phyloP scores from a whole-genome alignment of 2,888 invertebrate genomes.

The Patella pellucida region DNA sequence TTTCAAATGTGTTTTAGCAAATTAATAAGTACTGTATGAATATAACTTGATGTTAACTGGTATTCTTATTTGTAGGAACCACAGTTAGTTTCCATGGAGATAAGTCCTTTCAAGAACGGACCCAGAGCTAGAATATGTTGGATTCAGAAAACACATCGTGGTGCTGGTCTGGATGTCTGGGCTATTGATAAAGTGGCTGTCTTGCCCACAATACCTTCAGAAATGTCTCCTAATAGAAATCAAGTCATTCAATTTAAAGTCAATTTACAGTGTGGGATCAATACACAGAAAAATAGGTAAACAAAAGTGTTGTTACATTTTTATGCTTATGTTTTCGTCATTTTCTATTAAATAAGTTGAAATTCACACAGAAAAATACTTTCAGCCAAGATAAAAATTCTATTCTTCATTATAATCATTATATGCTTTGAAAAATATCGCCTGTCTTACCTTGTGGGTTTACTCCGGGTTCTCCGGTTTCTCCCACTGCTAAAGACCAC shows the following conservation, averaged over 20 bases:
- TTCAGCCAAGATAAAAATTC: no score
- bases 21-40: no score
- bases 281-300: constrained; percentile 47
- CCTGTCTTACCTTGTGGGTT: no score
- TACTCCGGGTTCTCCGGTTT: no score
- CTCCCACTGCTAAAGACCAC: no score
- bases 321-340: background rate
- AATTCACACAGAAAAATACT: no score
- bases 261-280: constrained; percentile 62
- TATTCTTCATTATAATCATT: no score
- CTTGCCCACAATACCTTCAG: constrained; percentile 57
- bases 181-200: constrained; percentile 63
- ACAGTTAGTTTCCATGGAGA: constrained; percentile 54
- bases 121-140: constrained; percentile 62
- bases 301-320: constrained; percentile 4
- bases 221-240: constrained; percentile 33
- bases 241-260: constrained; percentile 62
- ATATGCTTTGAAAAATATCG: no score
- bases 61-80: constrained; percentile 48
- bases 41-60: no score
- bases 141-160: constrained; percentile 65
- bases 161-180: constrained; percentile 63
- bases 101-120: constrained; percentile 47
- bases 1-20: no score
- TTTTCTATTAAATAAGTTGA: background rate